Conservation (phyloP, 1,140 invertebrate species). For the Papilio xuthus region DNA sequence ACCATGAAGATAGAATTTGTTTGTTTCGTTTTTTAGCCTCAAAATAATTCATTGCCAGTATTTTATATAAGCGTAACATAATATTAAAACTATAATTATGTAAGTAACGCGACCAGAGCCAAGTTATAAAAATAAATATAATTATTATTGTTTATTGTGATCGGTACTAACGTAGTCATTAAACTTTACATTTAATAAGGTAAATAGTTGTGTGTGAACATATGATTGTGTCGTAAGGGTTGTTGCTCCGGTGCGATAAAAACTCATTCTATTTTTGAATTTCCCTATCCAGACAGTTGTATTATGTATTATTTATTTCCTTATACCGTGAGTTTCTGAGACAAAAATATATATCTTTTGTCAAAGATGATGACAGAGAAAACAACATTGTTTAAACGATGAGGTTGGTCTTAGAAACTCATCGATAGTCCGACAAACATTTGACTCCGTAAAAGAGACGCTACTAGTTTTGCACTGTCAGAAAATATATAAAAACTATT, state of each 20-base stretch:
- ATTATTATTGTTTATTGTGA: conserved; percentile 27
- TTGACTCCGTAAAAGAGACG: no score
- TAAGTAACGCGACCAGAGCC: background rate
- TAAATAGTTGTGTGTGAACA: conserved; percentile 37
- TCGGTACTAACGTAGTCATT: conserved; percentile 35
- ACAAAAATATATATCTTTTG: no score
- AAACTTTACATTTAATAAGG: conserved; percentile 39
- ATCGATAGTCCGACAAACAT: no score
- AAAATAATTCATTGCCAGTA: background rate
- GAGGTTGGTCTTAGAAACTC: no score
- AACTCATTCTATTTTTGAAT: conserved; percentile 38
- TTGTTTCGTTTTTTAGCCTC: background rate
- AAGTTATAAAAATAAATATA: background rate
- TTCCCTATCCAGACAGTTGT: conserved; percentile 28
- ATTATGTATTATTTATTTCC: conserved; percentile 11
- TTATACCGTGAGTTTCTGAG: no score
- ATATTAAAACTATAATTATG: background rate
- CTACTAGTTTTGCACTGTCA: no score
- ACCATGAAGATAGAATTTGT: background rate
- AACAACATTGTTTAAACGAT: no score
- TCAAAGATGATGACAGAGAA: no score
- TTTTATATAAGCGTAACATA: background rate
- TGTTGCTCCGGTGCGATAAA: conserved; percentile 29
- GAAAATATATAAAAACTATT: no score
- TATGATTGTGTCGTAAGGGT: conserved; percentile 35